Base-by-base conservation (phyloP, 2,797 vertebrate genomes). In the Pangasius mekongensis region DNA sequence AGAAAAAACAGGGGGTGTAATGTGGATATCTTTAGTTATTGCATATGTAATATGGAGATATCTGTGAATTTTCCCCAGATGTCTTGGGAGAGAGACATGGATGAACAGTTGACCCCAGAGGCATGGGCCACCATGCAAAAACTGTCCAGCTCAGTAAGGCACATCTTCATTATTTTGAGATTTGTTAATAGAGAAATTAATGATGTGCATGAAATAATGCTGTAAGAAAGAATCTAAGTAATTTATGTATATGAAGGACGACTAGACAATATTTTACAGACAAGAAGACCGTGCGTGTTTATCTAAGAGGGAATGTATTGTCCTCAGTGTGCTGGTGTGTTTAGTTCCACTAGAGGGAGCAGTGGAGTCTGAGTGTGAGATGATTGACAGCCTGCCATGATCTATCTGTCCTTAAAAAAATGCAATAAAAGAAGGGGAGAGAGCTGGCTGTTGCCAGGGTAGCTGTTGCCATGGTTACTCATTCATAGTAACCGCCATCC, bases 401-500 rank as follows among this genome's bases (percentile, higher is more conserved):
- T 91, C 86, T 90, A 91, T 92, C 91, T 94, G 93, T 96, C 94
- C 94, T 94, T 95, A 94, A 95, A 67, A 77, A 95, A 95, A 95
- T 94, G 92, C 85, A 89, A 86, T 91, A 90, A 92, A 92, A 92
- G 91, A 91, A 91, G 89, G 89, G 91, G 71, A 95, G 91, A 95
- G 94, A 93, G 86, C 94, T 92, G 92, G 92, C 93, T 95, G 95
- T 96, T 96, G 93, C 95, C 94, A 95, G 91, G 94, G 95, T 94
- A 95, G 93, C 94, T 94, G 95, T 96, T 96, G 94, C 95, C 93
- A 95, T 76, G 94, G 95, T 95, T 95, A 95, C 95, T 91, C 92
- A 87, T 89, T 94, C 92, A 90, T 87, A 91, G 92, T 89, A 91
- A 93, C 92, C 89, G 82, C 82, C 88, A 92, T 91, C 71, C 92